Evolutionary conservation across 2,113 vertebrate genomes (phyloP).

Genomic region (Perccottus glenii): DNA sequence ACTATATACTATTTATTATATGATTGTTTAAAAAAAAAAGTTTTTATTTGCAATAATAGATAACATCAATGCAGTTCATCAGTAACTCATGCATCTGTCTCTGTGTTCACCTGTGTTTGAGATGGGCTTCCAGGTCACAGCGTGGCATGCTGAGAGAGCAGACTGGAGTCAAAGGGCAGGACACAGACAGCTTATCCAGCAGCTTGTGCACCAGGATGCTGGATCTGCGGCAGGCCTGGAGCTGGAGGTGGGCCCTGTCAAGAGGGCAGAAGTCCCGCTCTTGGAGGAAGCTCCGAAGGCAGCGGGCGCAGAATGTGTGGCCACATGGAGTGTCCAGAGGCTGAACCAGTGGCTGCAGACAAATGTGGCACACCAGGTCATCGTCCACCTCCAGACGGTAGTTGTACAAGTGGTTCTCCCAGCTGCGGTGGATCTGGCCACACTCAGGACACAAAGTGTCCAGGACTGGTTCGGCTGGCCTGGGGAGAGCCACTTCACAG

Average conservation of each 20-base stretch:
- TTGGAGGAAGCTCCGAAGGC: conserved; percentile 95
- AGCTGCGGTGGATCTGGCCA: conserved; percentile 93
- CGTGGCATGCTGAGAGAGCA: conserved; percentile 95
- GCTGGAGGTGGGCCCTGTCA: conserved; percentile 92
- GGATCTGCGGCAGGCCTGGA: conserved; percentile 93
- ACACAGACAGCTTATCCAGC: conserved; percentile 91
- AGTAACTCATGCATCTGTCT: neutral
- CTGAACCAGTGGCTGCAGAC: conserved; percentile 96
- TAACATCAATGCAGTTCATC: neutral
- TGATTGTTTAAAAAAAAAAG: too few relatives aligned
- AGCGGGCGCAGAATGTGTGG: conserved; percentile 98
- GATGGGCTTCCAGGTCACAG: conserved; percentile 94
- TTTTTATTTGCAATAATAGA: too few relatives aligned
- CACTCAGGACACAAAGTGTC: conserved; percentile 93
- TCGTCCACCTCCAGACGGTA: conserved; percentile 97
- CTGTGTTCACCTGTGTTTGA: conserved; percentile 90
- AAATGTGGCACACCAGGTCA: conserved; percentile 98
- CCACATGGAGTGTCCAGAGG: conserved; percentile 96
- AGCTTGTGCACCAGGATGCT: conserved; percentile 98
- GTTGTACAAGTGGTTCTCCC: conserved; percentile 97
- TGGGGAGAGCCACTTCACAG: conserved; percentile 81
- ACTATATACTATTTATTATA: too few relatives aligned
- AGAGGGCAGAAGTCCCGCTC: conserved; percentile 97
- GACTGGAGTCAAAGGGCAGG: conserved; percentile 87
- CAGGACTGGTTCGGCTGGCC: conserved; percentile 83